Percentiles rank a stretch among this genome's conserved stretches.
These are phyloP conservation scores for Coilia nasus DNA, from an alignment of 2,797 vertebrate genomes.

Conservation along the genomic window DNA sequence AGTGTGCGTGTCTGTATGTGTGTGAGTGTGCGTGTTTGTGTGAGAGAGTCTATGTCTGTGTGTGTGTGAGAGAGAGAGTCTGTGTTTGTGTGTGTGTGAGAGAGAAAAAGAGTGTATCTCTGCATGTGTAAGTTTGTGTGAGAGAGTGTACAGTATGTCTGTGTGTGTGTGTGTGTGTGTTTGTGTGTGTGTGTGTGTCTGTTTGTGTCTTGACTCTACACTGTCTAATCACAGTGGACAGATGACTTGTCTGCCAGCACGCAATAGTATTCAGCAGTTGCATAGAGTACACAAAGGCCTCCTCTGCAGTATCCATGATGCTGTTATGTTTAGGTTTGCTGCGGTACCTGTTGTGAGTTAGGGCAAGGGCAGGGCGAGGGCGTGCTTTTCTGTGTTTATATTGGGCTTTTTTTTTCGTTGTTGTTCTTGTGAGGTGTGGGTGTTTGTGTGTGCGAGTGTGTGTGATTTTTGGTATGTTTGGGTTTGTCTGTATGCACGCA, in stretches of 20 bases:
- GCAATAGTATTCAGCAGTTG: not conserved
- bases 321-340: not conserved
- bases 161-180: constrained; percentile 1
- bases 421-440: not conserved
- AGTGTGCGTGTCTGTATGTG: no score
- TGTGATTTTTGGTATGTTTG: not conserved
- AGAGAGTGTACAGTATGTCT: no score
- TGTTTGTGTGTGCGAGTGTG: not conserved
- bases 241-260: constrained; percentile 1
- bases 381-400: not conserved
- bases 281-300: not conserved
- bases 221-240: not conserved
- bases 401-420: not conserved
- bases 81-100: no score
- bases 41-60: no score
- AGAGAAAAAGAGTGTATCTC: no score
- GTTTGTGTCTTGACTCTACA: not conserved
- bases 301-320: not conserved
- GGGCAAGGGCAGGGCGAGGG: not conserved
- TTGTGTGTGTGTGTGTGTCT: not conserved
- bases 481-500: not conserved
- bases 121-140: no score
- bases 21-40: no score
- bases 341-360: not conserved
- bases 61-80: no score